Conservation (phyloP, 2,797 vertebrate genomes). For the Enteromius argenteus region DNA sequence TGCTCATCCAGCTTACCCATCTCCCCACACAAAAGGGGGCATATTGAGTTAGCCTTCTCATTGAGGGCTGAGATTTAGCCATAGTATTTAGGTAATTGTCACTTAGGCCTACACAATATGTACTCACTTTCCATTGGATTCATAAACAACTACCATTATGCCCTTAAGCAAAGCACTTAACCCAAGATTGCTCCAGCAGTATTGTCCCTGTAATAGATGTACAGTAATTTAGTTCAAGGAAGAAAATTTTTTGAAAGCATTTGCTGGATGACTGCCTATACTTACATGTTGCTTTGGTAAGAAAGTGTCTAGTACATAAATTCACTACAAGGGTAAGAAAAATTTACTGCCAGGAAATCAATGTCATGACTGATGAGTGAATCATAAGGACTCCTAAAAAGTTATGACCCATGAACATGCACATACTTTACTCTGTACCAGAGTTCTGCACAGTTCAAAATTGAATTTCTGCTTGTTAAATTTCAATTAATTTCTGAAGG, state of each 20-base stretch:
- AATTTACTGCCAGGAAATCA: neutral
- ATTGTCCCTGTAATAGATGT: constrained; percentile 22
- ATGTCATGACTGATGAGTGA: neutral
- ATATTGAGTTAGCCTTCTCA: constrained; percentile 20
- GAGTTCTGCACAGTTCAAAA: neutral
- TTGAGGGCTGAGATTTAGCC: constrained; percentile 30
- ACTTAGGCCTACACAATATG: constrained; percentile 17
- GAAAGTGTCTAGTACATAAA: neutral
- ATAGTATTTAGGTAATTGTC: constrained; percentile 28
- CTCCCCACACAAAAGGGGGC: constrained; percentile 7
- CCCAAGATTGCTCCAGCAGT: constrained; percentile 16
- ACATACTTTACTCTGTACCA: neutral
- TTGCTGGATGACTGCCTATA: neutral
- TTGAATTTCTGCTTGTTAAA: neutral
- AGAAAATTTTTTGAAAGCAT: neutral
- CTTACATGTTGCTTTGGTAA: neutral
- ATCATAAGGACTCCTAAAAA: neutral
- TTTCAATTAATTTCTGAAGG: neutral
- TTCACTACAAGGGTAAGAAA: neutral
- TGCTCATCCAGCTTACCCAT: constrained; percentile 10
- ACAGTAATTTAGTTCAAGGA: constrained; percentile 17
- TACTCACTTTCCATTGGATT: constrained; percentile 8
- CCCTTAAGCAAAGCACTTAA: constrained; percentile 31
- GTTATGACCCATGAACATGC: neutral
- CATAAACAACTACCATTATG: constrained; percentile 15